A percentile compares a stretch with the other conserved stretches of the same genome.
Evolutionary conservation across 2,113 vertebrate species (phyloP).

Genomic region (Argyrosomus japonicus): DNA sequence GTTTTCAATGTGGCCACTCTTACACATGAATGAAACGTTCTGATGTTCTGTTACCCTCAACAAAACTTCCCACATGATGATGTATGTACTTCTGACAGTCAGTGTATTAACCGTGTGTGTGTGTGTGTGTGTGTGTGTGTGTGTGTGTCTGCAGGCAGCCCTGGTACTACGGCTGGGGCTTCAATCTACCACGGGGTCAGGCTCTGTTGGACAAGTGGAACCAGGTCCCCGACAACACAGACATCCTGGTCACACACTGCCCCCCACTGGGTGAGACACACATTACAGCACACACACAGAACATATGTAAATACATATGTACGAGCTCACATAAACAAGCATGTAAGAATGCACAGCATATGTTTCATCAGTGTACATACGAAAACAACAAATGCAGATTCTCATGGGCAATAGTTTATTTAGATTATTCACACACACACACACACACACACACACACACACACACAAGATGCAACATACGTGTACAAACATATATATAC

Average conservation of each 20-base stretch:
- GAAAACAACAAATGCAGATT: neutral
- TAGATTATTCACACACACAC: neutral
- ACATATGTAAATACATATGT: neutral
- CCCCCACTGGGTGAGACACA: constrained; percentile 92
- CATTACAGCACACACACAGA: constrained; percentile 46
- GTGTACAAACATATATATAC: neutral
- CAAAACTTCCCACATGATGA: neutral
- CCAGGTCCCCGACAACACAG: constrained; percentile 94
- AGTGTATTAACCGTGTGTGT: neutral
- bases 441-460: neutral
- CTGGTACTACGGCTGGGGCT: constrained; percentile 99
- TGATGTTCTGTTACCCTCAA: neutral
- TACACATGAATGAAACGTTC: neutral
- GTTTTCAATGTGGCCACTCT: neutral
- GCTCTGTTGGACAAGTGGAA: constrained; percentile 98
- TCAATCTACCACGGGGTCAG: constrained; percentile 95
- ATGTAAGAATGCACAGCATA: neutral
- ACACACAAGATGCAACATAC: neutral
- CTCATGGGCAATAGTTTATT: neutral
- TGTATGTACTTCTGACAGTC: neutral
- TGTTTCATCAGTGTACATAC: neutral
- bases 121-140: constrained; percentile 27
- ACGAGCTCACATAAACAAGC: neutral
- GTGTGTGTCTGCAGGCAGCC: constrained; percentile 89
- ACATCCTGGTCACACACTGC: constrained; percentile 96